Base-by-base conservation (phyloP, 1,140 invertebrate species). In the Nephila pilipes region DNA sequence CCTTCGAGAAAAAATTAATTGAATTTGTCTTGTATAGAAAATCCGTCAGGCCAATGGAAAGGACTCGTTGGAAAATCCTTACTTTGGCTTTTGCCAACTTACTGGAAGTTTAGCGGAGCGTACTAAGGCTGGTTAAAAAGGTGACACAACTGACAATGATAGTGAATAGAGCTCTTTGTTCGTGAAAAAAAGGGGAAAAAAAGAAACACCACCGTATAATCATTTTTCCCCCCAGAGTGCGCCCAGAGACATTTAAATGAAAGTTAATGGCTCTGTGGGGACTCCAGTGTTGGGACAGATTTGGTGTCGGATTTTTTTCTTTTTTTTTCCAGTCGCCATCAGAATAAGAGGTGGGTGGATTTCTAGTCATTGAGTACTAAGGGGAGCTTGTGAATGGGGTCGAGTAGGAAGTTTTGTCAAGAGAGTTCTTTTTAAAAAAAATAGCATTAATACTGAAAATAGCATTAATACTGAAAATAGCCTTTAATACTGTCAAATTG, bases 221-320 rank as follows among this genome's bases (percentile, higher is more conserved):
- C 79, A 85, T 92, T 92, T 85, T 85, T 85, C 32, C 63, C 60
- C 38, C n/a, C 63, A n/a, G 58, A 69, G 80, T 81, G 80, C 79
- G 32, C 81, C 90, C 80, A 55, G 90, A 32, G 57, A 92, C 90
- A 92, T 92, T 92, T 92, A 92, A 92, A 92, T 92, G 90, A 75
- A 85, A 92, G 90, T 92, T 92, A 92, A 92, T 92, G 90, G 90
- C 90, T 36, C 90, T 60, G 29, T 85, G 81, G 90, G 90, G 90
- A 92, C 38, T 46, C 25, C 22, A 92, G 18, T 92, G 60, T 55
- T 29, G 36, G 38, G 81, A 69, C 90, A 92, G 90, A 92, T 92
- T 92, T 92, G 58, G 90, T 85, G 81, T 75, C 29, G 60, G 29
- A 69, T 85, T 90, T 90, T 90, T 58, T 80, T 29, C n/a, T 80